These are phyloP conservation scores for Clarias gariepinus DNA, from an alignment of 2,113 vertebrate species.

Conservation along the genomic window DNA sequence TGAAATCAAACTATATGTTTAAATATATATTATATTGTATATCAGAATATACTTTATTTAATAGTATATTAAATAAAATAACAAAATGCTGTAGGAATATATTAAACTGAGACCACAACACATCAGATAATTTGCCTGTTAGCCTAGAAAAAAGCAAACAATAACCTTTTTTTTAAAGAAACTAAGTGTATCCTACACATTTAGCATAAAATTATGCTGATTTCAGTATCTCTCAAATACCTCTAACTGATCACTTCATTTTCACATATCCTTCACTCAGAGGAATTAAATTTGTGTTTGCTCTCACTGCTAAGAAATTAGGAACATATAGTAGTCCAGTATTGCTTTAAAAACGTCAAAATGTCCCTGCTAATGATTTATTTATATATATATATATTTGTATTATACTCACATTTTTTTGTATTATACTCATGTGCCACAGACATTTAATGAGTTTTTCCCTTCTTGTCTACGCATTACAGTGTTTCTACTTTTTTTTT, in stretches of 20 bases:
- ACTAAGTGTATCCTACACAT: neutral
- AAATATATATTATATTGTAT: too few relatives aligned
- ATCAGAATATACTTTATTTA: neutral
- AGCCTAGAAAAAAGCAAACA: neutral
- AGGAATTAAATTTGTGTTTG: neutral
- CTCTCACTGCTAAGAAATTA: neutral
- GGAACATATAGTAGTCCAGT: neutral
- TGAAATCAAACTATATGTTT: too few relatives aligned
- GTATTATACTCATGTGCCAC: neutral
- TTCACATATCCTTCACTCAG: neutral
- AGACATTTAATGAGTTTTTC: neutral
- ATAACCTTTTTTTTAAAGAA: neutral
- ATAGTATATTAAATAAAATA: too few relatives aligned
- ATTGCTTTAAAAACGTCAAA: neutral
- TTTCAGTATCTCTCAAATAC: neutral
- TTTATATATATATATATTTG: neutral
- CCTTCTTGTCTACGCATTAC: neutral
- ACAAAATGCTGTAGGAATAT: neutral
- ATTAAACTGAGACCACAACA: neutral
- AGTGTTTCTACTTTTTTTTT: neutral
- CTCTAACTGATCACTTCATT: neutral
- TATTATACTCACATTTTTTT: conserved; percentile 3
- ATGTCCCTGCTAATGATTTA: neutral
- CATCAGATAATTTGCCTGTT: neutral
- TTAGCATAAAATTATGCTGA: neutral